Evolutionary conservation across 2,113 vertebrate species (phyloP).

Genomic region (Rhinoderma darwinii): DNA sequence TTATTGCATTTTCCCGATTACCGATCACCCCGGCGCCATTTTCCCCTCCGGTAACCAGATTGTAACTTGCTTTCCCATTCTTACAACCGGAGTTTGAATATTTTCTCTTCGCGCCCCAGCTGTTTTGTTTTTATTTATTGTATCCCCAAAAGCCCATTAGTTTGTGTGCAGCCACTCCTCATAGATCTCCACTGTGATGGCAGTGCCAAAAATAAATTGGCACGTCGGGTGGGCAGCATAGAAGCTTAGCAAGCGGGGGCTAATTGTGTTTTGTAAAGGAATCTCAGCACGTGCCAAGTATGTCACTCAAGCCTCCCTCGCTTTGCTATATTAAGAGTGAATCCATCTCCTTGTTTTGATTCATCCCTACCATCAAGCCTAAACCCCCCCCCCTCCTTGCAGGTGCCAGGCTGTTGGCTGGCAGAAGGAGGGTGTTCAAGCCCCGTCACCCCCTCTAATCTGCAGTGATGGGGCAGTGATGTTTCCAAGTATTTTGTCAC

Average conservation of each 20-base stretch:
- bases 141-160: slow-evolving; percentile 10
- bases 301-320: neutral
- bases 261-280: neutral
- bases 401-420: neutral
- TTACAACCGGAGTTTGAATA: neutral
- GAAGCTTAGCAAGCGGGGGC: neutral
- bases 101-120: neutral
- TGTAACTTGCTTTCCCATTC: neutral
- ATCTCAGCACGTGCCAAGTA: slow-evolving; percentile 35
- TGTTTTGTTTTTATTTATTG: neutral
- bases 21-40: too few relatives aligned
- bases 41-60: too few relatives aligned
- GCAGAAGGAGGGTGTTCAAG: neutral
- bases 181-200: neutral
- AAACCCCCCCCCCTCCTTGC: neutral
- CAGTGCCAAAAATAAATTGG: slow-evolving; percentile 41
- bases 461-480: neutral
- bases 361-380: neutral
- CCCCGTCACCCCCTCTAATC: neutral
- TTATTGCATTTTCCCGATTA: too few relatives aligned
- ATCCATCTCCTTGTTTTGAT: slow-evolving; percentile 42
- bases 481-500: neutral
- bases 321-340: slow-evolving; percentile 21
- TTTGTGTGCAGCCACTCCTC: neutral
- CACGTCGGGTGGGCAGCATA: slow-evolving; percentile 11